Evolutionary conservation across 2,888 invertebrate species (phyloP).

Genomic region (Pseudococcus viburni): DNA sequence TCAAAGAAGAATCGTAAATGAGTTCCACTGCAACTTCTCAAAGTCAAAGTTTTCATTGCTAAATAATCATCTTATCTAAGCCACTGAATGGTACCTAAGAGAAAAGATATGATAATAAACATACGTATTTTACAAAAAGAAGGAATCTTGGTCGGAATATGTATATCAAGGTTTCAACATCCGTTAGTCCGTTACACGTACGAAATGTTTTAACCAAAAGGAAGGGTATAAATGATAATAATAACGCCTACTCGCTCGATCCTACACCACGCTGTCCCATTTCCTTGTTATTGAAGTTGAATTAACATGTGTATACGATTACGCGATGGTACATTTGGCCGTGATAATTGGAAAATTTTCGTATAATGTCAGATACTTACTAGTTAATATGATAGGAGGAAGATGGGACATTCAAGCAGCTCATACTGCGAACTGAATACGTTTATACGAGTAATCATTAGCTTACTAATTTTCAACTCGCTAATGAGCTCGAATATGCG

Average conservation of each 20-base stretch:
- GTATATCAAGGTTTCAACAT: neutral
- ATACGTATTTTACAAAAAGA: neutral
- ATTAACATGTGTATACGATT: neutral
- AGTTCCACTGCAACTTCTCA: too few species aligned
- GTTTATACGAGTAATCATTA: neutral
- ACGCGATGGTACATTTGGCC: neutral
- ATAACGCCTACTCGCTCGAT: neutral
- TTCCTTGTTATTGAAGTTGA: neutral
- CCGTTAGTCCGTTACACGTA: neutral
- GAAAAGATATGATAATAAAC: neutral
- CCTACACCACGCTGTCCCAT: neutral
- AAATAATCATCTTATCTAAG: too few species aligned
- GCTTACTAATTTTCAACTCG: neutral
- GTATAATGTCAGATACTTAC: neutral
- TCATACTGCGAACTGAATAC: neutral
- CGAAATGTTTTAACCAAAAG: neutral
- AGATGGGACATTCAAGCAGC: neutral
- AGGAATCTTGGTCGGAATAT: neutral
- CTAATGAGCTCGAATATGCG: conserved; percentile 21
- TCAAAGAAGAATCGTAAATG: too few species aligned
- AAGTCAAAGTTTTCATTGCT: too few species aligned
- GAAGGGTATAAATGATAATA: neutral
- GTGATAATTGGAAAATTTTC: neutral
- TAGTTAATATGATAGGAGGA: neutral
- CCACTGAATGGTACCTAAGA: too few species aligned